Conservation (phyloP, 92 coral and sea anemone genomes). For the Epizoanthus rinbou region DNA sequence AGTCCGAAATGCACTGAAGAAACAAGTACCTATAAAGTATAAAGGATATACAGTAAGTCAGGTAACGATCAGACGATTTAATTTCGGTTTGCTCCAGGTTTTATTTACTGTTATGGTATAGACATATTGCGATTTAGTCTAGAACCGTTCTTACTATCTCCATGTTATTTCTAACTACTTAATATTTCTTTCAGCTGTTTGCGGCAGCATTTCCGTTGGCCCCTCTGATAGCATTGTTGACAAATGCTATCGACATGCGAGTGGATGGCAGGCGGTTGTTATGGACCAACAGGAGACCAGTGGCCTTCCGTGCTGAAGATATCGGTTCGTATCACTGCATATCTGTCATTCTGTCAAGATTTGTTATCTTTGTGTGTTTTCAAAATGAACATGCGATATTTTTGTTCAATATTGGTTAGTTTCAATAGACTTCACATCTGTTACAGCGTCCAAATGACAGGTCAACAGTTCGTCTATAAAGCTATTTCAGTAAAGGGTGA, state of each 20-base stretch:
- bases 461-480: too few species aligned
- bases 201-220: slow-evolving; percentile 99
- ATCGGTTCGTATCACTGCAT: slow-evolving; percentile 63
- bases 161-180: not conserved
- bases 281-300: slow-evolving; percentile 92
- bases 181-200: slow-evolving; percentile 66
- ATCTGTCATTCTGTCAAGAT: not conserved
- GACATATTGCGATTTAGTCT: too few species aligned
- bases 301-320: slow-evolving; percentile 94
- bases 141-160: not conserved
- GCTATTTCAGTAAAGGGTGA: too few species aligned
- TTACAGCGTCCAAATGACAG: too few species aligned
- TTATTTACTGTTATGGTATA: too few species aligned
- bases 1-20: too few species aligned
- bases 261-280: slow-evolving; percentile 87
- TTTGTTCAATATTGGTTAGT: slow-evolving; percentile 15
- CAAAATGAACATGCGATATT: too few species aligned
- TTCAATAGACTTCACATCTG: not conserved
- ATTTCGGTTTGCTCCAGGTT: too few species aligned
- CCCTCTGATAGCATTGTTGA: slow-evolving; percentile 90
- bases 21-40: too few species aligned
- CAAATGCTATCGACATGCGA: slow-evolving; percentile 92
- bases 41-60: too few species aligned
- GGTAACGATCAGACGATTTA: too few species aligned
- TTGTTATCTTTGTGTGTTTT: too few species aligned